Evolutionary conservation across 2,113 vertebrate genomes (phyloP).

Genomic region (Alligator sinensis): DNA sequence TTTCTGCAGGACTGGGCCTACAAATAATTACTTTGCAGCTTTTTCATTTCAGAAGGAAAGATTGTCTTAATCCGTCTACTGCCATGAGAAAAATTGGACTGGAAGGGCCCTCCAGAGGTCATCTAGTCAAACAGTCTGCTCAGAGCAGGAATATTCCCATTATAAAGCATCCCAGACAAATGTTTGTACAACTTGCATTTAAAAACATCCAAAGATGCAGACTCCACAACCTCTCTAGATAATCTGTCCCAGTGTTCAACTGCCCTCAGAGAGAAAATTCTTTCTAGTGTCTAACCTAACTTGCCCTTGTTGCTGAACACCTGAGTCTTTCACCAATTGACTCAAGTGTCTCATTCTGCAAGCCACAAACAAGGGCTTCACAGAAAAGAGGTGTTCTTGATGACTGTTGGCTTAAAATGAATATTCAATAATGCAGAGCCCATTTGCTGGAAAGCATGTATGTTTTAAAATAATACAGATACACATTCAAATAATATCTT

Average conservation of each 20-base stretch:
- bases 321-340: fast-evolving
- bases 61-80: background rate
- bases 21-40: background rate
- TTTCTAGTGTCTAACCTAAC: too few species aligned
- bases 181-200: too few species aligned
- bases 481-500: background rate
- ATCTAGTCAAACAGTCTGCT: too few species aligned
- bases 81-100: too few species aligned
- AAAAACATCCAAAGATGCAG: too few species aligned
- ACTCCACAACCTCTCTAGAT: too few species aligned
- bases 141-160: too few species aligned
- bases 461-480: background rate
- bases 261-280: too few species aligned
- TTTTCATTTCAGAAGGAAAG: background rate
- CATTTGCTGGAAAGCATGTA: background rate
- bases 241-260: too few species aligned
- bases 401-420: background rate
- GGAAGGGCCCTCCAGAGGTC: too few species aligned
- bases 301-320: background rate
- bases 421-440: background rate
- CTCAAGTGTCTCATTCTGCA: background rate
- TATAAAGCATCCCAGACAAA: too few species aligned
- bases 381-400: background rate
- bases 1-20: background rate
- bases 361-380: background rate